Conservation (phyloP, 2,797 vertebrate genomes). For the Trichosurus vulpecula region DNA sequence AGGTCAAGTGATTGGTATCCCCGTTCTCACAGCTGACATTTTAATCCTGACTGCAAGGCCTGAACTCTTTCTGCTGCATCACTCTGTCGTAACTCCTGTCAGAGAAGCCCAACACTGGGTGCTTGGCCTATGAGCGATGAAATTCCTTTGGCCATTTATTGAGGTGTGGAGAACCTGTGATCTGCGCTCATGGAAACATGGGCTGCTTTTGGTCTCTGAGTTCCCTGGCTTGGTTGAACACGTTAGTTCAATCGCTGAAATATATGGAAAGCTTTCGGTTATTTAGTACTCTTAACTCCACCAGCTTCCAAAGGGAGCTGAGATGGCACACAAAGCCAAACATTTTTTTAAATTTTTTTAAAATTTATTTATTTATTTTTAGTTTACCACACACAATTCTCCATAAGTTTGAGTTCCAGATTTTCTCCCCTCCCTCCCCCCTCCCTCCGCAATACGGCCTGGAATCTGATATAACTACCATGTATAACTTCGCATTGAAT, state of each 20-base stretch:
- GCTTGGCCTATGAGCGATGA: background rate
- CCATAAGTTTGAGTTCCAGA: no score
- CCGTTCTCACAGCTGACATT: background rate
- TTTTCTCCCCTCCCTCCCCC: no score
- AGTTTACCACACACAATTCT: no score
- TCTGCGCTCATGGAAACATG: background rate
- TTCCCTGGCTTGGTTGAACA: background rate
- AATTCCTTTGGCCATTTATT: background rate
- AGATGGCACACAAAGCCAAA: background rate
- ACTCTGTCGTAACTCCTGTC: background rate
- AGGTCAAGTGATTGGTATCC: constrained; percentile 11
- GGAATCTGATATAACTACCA: no score
- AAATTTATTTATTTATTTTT: no score
- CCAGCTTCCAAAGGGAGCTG: background rate
- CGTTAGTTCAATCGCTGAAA: background rate
- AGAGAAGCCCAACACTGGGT: background rate
- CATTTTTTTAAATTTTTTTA: no score
- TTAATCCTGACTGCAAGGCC: background rate
- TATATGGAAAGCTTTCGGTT: background rate
- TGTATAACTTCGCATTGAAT: no score
- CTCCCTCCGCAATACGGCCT: no score
- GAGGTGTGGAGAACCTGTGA: background rate
- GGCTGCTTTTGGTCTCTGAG: background rate
- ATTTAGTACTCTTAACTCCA: background rate
- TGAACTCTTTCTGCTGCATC: background rate